Evolutionary conservation across 1,140 invertebrate species (phyloP).

Genomic region (Ostrea denselamellosa): DNA sequence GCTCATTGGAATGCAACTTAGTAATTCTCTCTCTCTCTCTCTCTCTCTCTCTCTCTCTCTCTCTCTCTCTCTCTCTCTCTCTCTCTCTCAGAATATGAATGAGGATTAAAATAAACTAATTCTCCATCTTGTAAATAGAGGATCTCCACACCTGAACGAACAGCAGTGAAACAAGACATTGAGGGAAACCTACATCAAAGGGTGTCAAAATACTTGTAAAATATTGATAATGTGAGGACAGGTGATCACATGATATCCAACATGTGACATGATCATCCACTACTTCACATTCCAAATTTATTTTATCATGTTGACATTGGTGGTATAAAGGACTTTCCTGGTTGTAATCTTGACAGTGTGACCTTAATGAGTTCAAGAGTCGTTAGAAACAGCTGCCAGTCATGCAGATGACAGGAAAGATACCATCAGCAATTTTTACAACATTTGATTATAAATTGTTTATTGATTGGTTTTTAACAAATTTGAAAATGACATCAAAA

Average conservation of each 20-base stretch:
- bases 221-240: slow-evolving; percentile 16
- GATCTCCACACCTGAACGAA: not conserved
- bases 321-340: not conserved
- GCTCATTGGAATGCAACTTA: slow-evolving; percentile 13
- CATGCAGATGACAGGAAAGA: not conserved
- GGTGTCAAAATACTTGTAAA: slow-evolving; percentile 34
- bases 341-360: slow-evolving; percentile 25
- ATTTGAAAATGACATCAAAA: not conserved
- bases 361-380: slow-evolving; percentile 9
- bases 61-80: not conserved
- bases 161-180: not conserved
- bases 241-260: not conserved
- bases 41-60: not conserved
- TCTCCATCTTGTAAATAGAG: not conserved
- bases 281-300: slow-evolving; percentile 28
- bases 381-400: slow-evolving; percentile 9
- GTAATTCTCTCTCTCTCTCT: not conserved
- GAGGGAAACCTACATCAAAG: not conserved
- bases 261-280: slow-evolving; percentile 32
- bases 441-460: not conserved
- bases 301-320: slow-evolving; percentile 30
- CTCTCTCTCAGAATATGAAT: slow-evolving; percentile 8
- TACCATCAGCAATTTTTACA: not conserved
- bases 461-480: not conserved
- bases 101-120: not conserved